Base-by-base conservation (phyloP, 2,888 invertebrate species). In the Ormyrus pomaceus region DNA sequence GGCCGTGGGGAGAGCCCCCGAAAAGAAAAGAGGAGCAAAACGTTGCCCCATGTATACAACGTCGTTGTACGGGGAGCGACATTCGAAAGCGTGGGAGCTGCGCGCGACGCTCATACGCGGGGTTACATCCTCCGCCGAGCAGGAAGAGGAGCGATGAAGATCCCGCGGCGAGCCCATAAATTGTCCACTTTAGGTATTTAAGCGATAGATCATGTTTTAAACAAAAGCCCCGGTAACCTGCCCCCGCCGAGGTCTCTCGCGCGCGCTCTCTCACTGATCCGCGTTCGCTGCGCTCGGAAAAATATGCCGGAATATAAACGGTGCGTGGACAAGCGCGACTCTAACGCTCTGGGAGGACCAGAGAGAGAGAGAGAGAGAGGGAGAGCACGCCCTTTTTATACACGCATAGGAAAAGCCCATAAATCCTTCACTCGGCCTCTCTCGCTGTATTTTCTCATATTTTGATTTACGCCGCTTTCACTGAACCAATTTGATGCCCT, bases 161-260 rank as follows among this genome's bases (percentile, higher is more conserved):
- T 79, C 66, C 77, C 78, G 81, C 74, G 73, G 80, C 83, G 82
- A 83, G 83, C 84, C 84, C 88, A 89, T 88, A 90, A 89, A 89
- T 90, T 87, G 86, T 88, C 85, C 85, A 87, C 82, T 87, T 87
- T 86, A 83, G 88, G 86, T 87, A 87, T 88, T 89, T 88, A 88
- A 89, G 87, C 88, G 86, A 90, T 91, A 90, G 88, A 90, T 90
- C 91, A 90, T 89, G 86, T 89, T 89, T 89, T 89, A 89, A 90
- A 90, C 88, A 89, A 89, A 88, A 88, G 88, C 88, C 83, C 19
- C 19, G 19, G 19, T 19, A 81, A 81, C 83, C 77, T 80, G 79
- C 79, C 34, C 5, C 19, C 51, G 73, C 66, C 69, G 80, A 19
- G 19, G 19, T 19, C 19, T 19, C 19, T 19, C 19, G 19, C 55